These are phyloP conservation scores for Callospermophilus lateralis DNA, from an alignment of 2,113 vertebrate genomes.

Conservation along the genomic window DNA sequence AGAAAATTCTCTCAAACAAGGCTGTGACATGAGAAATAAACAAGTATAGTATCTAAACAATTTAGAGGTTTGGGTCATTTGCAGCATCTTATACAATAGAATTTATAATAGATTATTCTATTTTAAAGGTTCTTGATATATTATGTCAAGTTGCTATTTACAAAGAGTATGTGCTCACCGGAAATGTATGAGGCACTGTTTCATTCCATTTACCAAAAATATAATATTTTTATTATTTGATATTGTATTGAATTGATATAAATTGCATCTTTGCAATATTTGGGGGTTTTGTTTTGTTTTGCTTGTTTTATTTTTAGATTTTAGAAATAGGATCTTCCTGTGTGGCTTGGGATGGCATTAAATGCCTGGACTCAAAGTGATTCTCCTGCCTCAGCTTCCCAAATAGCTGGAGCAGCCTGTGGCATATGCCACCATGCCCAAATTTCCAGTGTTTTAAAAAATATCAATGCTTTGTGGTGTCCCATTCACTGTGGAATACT, in stretches of 20 bases:
- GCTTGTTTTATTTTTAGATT: too few species aligned
- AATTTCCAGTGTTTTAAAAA: not conserved
- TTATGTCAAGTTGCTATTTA: not conserved
- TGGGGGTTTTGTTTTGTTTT: not conserved
- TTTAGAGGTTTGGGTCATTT: not conserved
- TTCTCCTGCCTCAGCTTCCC: not conserved
- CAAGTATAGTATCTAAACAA: constrained; percentile 1
- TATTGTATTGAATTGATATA: not conserved
- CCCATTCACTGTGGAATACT: not conserved
- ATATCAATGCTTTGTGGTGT: not conserved
- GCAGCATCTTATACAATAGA: not conserved
- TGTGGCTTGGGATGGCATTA: not conserved
- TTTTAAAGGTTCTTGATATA: not conserved
- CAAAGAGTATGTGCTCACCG: not conserved
- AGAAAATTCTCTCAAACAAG: not conserved
- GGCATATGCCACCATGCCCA: not conserved
- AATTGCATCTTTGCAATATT: not conserved
- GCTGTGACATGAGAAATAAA: not conserved
- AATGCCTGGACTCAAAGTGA: not conserved
- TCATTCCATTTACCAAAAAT: not conserved
- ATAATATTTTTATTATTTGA: not conserved
- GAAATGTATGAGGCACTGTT: not conserved
- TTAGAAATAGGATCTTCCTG: not conserved
- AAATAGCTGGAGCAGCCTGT: not conserved
- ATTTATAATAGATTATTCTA: constrained; percentile 19